Evolutionary conservation across 1,140 invertebrate genomes (phyloP).

Genomic region (Idris sp.): DNA sequence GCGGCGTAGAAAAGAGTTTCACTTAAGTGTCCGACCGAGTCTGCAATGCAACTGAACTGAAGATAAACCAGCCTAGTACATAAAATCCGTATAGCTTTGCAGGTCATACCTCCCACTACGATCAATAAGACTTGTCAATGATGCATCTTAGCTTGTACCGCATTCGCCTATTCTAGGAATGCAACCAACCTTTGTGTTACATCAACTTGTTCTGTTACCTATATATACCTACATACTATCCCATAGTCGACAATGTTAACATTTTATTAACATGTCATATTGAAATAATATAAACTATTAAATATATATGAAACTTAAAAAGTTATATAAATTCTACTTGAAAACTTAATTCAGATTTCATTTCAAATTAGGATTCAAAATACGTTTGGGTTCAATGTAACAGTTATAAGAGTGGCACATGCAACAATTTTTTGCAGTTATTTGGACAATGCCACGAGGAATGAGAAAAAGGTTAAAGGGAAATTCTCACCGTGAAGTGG

Average conservation of each 20-base stretch:
- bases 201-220: too few relatives aligned
- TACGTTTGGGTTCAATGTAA: too few relatives aligned
- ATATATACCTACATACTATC: too few relatives aligned
- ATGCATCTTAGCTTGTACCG: constrained; percentile 31
- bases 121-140: constrained; percentile 38
- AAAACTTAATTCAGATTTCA: too few relatives aligned
- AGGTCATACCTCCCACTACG: constrained; percentile 59
- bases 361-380: too few relatives aligned
- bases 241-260: too few relatives aligned
- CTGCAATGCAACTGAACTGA: constrained; percentile 57
- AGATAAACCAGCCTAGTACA: constrained; percentile 56
- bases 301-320: too few relatives aligned
- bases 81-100: constrained; percentile 46
- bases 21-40: constrained; percentile 53
- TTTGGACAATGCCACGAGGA: constrained; percentile 34
- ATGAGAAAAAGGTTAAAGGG: constrained; percentile 64
- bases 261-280: too few relatives aligned
- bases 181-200: neutral
- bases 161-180: constrained; percentile 40
- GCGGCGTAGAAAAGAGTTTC: constrained; percentile 43
- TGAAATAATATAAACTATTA: too few relatives aligned
- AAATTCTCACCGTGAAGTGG: constrained; percentile 67
- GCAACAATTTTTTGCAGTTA: constrained; percentile 13
- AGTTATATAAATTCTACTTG: too few relatives aligned
- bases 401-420: constrained; percentile 13